Evolutionary conservation across 1,140 invertebrate genomes (phyloP), one percentile per base, ranked within the genome.

Genomic region (Tetramorium alpestre): DNA sequence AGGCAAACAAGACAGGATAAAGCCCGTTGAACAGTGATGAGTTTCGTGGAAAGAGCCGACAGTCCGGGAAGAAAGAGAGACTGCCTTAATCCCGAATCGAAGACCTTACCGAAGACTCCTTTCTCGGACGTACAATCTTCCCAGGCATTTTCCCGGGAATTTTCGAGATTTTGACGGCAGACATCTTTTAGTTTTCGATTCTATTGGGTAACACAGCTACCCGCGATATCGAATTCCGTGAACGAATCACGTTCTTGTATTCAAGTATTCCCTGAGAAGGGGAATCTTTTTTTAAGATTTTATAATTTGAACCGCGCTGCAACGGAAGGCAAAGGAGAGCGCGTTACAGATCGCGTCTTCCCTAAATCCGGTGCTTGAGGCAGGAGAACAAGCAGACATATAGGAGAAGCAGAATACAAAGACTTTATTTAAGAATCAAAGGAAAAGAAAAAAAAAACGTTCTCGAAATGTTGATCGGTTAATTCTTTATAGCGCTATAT

Each of bases 1-100:
- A 91, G 90, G 90, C 91, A 91, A 91, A 91, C 89, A 91, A 88
- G 86, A 82, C 73, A 62, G 88, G 73, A 92, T 88, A 92, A 91
- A 92, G 90, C 80, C 85, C 86, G 81, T 81, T 88, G 84, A 91
- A 88, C 88, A 86, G 88, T 86, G 89, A 86, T 90, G 85, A 91
- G 89, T 90, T 92, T 92, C 89, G 89, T 91, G 89, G 89, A 87
- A 92, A 91, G 90, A 88, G 76, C 90, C 88, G 73, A 81, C 69
- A 86, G 87, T 81, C 18, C n/a, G 51, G 60, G 28, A 75, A 60
- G 81, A 75, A 72, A 90, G 51, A 86, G 33, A 58, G 76, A 76
- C 51, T 28, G 81, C 75, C 80, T 90, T 90, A 90, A 90, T 90
- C 89, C 89, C 73, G 64, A 75, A 87, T 62, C 86, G 86, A 90